Percentiles rank a stretch among this genome's conserved stretches.
Conservation (phyloP, 2,113 vertebrate genomes). For the Furnarius figulus region DNA sequence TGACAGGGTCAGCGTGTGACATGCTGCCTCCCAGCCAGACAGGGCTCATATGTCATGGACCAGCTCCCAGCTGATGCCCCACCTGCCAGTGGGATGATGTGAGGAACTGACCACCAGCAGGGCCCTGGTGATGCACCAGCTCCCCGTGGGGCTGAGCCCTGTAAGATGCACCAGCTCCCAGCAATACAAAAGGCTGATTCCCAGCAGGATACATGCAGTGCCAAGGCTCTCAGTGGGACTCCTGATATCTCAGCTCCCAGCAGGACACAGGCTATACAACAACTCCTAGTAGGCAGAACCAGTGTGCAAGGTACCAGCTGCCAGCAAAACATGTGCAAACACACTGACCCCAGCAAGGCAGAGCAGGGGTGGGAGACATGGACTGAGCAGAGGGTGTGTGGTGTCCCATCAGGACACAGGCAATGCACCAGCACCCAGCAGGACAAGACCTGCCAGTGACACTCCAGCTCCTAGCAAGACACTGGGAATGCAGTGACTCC, state of each 20-base stretch:
- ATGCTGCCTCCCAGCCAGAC: not conserved
- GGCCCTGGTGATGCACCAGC: not conserved
- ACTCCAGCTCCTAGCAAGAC: not conserved
- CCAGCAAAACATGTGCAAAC: not conserved
- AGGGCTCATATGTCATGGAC: not conserved
- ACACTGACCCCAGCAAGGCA: not conserved
- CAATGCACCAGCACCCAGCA: not conserved
- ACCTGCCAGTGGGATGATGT: not conserved
- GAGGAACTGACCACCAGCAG: not conserved
- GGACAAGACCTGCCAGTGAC: not conserved
- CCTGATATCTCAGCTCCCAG: not conserved
- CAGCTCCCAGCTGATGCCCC: not conserved
- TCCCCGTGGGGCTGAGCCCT: not conserved
- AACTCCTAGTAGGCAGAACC: not conserved
- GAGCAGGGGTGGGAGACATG: not conserved
- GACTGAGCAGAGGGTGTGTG: accelerated
- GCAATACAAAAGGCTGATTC: not conserved
- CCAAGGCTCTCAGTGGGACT: not conserved
- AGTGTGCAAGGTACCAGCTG: not conserved
- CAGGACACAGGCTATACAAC: not conserved
- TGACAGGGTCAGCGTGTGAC: not conserved
- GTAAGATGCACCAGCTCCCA: not conserved
- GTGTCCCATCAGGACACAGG: not conserved
- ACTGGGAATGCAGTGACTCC: too few relatives aligned
- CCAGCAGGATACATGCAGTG: not conserved